Conservation (phyloP, 2,113 vertebrate species). For the Hippocampus comes region DNA sequence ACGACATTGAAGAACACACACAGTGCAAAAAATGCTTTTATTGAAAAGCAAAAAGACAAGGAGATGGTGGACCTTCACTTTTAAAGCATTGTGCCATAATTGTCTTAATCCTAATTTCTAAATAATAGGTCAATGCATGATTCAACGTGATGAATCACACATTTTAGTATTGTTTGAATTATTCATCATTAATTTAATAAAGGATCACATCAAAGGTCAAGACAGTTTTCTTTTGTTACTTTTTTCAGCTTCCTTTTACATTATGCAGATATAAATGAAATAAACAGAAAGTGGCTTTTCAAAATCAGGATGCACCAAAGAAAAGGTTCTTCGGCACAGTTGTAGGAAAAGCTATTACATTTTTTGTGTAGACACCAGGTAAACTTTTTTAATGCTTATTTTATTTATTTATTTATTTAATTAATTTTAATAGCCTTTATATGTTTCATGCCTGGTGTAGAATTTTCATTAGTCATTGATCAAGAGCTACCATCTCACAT, state of each 20-base stretch:
- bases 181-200: neutral
- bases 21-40: neutral
- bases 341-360: neutral
- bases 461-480: neutral
- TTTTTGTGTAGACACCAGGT: neutral
- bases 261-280: neutral
- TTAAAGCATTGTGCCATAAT: neutral
- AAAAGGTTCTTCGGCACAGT: neutral
- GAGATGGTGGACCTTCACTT: neutral
- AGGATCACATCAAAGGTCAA: conserved; percentile 51
- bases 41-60: neutral
- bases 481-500: neutral
- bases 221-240: conserved; percentile 27
- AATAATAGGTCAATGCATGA: neutral
- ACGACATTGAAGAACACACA: neutral
- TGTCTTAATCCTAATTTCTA: neutral
- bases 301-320: neutral
- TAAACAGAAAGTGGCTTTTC: neutral
- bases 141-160: neutral
- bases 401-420: no score
- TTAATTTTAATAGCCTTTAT: neutral
- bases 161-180: neutral
- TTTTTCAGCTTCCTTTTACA: neutral
- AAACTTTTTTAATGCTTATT: no score
- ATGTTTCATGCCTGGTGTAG: neutral